Base-by-base conservation (phyloP, 2,113 vertebrate species). In the Paraplagusia blochii region DNA sequence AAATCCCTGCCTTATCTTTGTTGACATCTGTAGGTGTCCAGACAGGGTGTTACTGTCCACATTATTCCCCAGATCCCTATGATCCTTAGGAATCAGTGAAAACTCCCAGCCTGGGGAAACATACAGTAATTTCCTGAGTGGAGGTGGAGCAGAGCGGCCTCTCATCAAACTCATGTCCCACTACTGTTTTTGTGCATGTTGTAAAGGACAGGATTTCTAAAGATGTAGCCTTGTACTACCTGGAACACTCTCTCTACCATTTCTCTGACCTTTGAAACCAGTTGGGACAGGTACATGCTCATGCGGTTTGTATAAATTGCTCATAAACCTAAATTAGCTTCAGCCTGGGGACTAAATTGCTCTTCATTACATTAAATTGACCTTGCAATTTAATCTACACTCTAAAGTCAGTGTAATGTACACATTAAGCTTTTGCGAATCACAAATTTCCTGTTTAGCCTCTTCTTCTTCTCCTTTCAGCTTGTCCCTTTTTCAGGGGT, bases 71-170 rank as follows among this genome's bases (percentile, higher is more conserved):
- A 18, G 14, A 70, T 51, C 14, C 69, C 2, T 63, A 33, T 65
- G 55, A 82, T 80, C 51, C 72, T 16, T 34, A 62, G 80, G 74
- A 86, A 82, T 90, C 59, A 63, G 39, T 22, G 13, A 11, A 29
- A 52, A 60, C 43, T 69, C 65, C 52, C 54, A 63, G 44, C 70
- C 68, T 14, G 45, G 64, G 70, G 74, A 85, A 77, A 59, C 60
- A 47, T 83, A 29, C 22, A 2, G 22, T 29, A 2, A 80, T 89
- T 87, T 89, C 84, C 85, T 89, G 81, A 77, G 18, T 9, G 0
- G 56, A 9, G 53, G 12, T 44, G 48, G 29, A 57, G 50, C 12
- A 16, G 34, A 44, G 46, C 45, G 67, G 38, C 18, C 44, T 36
- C 42, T 44, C 66, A 63, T 64, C 58, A 62, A 55, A 16, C 63